phyloP scores from a whole-genome alignment of 2,888 invertebrate genomes.

The Lacanobia wlatinum region DNA sequence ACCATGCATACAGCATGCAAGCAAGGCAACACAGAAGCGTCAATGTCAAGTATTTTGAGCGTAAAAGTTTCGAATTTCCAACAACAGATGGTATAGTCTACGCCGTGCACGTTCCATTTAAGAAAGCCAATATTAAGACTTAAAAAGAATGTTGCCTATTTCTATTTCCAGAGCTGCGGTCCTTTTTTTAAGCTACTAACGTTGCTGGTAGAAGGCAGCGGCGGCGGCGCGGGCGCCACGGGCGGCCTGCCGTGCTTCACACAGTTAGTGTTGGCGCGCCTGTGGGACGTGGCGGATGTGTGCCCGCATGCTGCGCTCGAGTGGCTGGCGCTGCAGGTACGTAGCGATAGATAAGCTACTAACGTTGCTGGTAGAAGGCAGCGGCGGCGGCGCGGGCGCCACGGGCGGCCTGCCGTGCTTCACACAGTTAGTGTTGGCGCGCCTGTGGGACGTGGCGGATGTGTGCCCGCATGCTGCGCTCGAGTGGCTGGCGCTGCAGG shows the following conservation, averaged over 20 bases:
- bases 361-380: slow-evolving; percentile 96
- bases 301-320: slow-evolving; percentile 98
- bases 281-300: slow-evolving; percentile 97
- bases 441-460: slow-evolving; percentile 97
- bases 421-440: slow-evolving; percentile 96
- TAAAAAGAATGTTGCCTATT: background rate
- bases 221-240: slow-evolving; percentile 88
- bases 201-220: slow-evolving; percentile 95
- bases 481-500: slow-evolving; percentile 97
- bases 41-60: no score
- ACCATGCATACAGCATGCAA: no score
- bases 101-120: no score
- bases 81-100: no score
- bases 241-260: slow-evolving; percentile 97
- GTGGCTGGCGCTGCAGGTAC: slow-evolving; percentile 96
- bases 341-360: slow-evolving; percentile 96
- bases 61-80: no score
- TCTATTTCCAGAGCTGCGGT: slow-evolving; percentile 92
- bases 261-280: slow-evolving; percentile 95
- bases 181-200: slow-evolving; percentile 98
- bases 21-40: no score
- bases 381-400: slow-evolving; percentile 88
- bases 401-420: slow-evolving; percentile 97
- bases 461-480: slow-evolving; percentile 97
- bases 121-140: background rate